phyloP scores from a whole-genome alignment of 2,888 invertebrate genomes.

The Nymphalis urticae region DNA sequence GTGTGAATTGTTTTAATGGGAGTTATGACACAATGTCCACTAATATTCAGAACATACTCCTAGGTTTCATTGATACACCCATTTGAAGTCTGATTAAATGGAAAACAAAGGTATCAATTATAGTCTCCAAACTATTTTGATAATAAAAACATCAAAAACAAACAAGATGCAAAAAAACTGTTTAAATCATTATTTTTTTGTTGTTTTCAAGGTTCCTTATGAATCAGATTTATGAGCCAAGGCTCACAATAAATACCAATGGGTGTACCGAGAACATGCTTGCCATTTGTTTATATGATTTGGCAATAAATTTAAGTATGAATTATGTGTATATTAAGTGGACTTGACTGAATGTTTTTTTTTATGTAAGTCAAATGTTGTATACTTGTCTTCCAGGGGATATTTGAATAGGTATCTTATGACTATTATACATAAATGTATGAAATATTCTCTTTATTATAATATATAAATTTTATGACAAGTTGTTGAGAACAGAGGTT shows the following conservation, averaged over 20 bases:
- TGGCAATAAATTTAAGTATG: constrained; percentile 35
- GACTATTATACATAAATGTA: constrained; percentile 34
- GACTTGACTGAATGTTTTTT: constrained; percentile 38
- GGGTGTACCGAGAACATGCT: constrained; percentile 31
- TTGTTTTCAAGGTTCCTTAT: background rate
- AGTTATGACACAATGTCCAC: constrained; percentile 23
- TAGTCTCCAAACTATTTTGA: too few species aligned
- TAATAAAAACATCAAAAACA: too few species aligned
- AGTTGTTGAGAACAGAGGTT: constrained; percentile 62
- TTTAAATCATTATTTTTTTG: background rate
- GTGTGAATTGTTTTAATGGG: constrained; percentile 52
- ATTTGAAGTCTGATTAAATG: background rate
- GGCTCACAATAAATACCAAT: background rate
- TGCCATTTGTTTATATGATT: constrained; percentile 34
- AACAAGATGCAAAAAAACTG: too few species aligned
- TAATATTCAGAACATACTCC: constrained; percentile 7
- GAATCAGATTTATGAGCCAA: background rate
- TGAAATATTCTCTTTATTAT: constrained; percentile 60
- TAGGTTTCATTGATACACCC: background rate
- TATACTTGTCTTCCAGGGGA: constrained; percentile 69
- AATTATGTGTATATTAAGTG: constrained; percentile 32
- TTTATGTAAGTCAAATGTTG: constrained; percentile 55
- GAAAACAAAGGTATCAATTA: too few species aligned
- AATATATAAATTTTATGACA: constrained; percentile 60
- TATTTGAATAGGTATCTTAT: constrained; percentile 40